Evolutionary conservation across 1,140 invertebrate species (phyloP).

Genomic region (Araneus ventricosus): DNA sequence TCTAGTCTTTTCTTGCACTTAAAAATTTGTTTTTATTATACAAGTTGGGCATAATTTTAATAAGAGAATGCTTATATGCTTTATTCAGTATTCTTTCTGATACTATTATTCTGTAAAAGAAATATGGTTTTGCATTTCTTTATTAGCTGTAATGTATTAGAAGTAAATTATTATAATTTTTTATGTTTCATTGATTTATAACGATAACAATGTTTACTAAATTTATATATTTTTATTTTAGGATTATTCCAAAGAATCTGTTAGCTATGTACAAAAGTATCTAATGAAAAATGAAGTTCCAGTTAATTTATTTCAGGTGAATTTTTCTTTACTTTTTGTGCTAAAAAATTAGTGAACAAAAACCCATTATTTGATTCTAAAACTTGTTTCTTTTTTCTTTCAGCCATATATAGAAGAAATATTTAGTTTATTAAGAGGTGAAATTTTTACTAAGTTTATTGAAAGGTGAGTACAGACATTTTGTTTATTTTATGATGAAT

Average conservation of each 20-base stretch:
- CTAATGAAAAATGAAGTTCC: constrained; percentile 98
- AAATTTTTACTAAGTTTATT: constrained; percentile 98
- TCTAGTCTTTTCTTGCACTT: too few species aligned
- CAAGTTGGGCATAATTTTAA: too few species aligned
- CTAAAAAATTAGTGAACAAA: neutral
- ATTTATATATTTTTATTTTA: constrained; percentile 82
- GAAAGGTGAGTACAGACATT: constrained; percentile 88
- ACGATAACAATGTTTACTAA: too few species aligned
- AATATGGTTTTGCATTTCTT: too few species aligned
- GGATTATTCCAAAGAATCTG: constrained; percentile 98
- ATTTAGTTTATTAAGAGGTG: constrained; percentile 96
- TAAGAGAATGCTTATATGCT: too few species aligned
- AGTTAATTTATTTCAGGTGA: constrained; percentile 97
- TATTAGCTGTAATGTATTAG: too few species aligned
- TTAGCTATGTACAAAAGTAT: constrained; percentile 98
- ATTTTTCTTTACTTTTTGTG: constrained; percentile 73
- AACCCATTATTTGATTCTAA: neutral
- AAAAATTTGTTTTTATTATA: too few species aligned
- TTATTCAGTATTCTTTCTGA: too few species aligned
- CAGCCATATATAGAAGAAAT: constrained; percentile 99
- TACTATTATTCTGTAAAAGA: too few species aligned
- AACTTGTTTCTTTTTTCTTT: constrained; percentile 78
- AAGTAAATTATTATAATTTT: too few species aligned
- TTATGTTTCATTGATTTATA: too few species aligned
- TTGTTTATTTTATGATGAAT: neutral